Base-by-base conservation (phyloP, 2,797 vertebrate genomes). In the Champsocephalus esox region DNA sequence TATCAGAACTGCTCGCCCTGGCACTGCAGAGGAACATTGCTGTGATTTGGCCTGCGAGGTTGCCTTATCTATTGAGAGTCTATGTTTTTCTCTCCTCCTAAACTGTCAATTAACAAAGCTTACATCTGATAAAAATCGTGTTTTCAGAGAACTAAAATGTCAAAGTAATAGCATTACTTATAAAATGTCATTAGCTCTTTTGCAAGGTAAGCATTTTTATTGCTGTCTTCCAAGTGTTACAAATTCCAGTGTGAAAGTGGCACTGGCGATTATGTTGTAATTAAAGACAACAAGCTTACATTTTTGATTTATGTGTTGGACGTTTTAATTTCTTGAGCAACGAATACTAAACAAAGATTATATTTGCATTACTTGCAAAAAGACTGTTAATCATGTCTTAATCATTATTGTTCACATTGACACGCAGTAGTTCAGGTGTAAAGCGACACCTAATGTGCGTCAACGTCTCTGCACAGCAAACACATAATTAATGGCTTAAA, bases 21-120 rank as follows among this genome's bases (percentile, higher is more conserved):
- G 80, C 87, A 88, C 88, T 91, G 92, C 90, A 93, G 90, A 89
- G 90, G 73, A 81, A 86, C 91, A 92, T 85, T 92, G 92, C 90
- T 90, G 89, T 88, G 87, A 81, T 92, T 90, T 81, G 68, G 75
- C 86, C 73, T 86, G 86, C 85, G 79, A 73, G 77, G 71, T 65
- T 82, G 78, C 78, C 75, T 81, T 64, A 82, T 87, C 77, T 84
- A 66, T 77, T 83, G 64, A 79, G 71, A 86, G 82, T 51, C 66
- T 69, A 28, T 66, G 66, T 45, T 19, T 70, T 86, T 41, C 44
- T 54, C 45, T 78, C 64, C 49, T 87, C 55, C 59, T 87, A 69
- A 73, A 46, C 69, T 72, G 62, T 73, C 51, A 55, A 73, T 57
- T 87, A 83, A 84, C 86, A 71, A 68, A 66, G 71, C 73, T 80